A percentile compares a stretch with the other conserved stretches of the same genome.
Conservation (phyloP, 2,797 vertebrate genomes). For the Acomys russatus region DNA sequence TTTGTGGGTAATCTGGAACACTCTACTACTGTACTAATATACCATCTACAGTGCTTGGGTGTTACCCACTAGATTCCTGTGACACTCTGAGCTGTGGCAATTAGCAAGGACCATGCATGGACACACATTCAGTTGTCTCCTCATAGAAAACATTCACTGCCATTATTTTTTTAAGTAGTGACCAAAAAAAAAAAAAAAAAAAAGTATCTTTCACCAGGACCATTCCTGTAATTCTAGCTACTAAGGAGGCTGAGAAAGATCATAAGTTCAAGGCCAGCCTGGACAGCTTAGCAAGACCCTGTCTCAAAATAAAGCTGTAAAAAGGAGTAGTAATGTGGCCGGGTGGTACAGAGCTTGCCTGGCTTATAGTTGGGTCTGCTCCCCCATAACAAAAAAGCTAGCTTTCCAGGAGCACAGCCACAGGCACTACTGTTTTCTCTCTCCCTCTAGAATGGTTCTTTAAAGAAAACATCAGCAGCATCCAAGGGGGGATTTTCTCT, state of each 20-base stretch:
- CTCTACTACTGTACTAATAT: background rate
- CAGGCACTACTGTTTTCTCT: background rate
- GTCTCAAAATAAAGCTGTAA: background rate
- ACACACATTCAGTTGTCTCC: background rate
- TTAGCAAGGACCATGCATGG: background rate
- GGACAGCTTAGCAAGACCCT: background rate
- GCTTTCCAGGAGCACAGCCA: background rate
- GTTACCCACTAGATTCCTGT: background rate
- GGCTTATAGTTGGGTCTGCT: background rate
- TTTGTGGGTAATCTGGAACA: background rate
- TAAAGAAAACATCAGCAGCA: background rate
- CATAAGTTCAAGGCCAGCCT: background rate
- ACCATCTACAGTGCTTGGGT: background rate
- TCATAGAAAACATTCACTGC: background rate
- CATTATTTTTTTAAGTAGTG: background rate
- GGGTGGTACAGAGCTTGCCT: background rate
- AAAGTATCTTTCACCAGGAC: background rate
- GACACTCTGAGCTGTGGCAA: background rate
- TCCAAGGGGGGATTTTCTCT: constrained; percentile 24
- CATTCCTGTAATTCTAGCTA: background rate
- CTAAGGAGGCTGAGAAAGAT: background rate
- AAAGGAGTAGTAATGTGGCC: background rate
- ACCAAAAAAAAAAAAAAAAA: background rate
- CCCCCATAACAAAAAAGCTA: background rate
- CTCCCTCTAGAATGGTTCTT: background rate